Evolutionary conservation across 2,113 vertebrate genomes (phyloP), one percentile per base, ranked within the genome.

Genomic region (Hypanus sabinus): DNA sequence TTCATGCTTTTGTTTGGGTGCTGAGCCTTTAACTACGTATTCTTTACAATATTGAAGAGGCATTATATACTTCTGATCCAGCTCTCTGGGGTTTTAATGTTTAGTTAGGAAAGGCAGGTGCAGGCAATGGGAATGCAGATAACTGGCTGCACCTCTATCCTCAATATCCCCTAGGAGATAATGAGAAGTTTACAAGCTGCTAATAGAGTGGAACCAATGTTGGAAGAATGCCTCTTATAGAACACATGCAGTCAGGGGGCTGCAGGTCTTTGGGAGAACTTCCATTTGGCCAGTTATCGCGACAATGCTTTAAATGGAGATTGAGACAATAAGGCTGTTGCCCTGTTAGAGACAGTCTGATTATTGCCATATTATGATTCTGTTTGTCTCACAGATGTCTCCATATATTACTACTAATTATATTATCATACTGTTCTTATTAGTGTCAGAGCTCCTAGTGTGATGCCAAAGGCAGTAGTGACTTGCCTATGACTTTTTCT

Each of bases 141-240:
- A 93, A 70, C 91, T 38, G 70, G 33, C 97, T 96, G 96, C 96
- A 92, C 65, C 94, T 94, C 94, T 94, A 94, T 96, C 94, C 85
- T n/a, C 22, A 33, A 79, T 76, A 76, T 68, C 94, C 94, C 94
- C 93, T 94, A 73, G 96, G 96, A 97, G 96, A 97, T 97, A 97
- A 99, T 98, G 98, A 99, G 98, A 98, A 98, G 97, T 98, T 98
- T 97, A 99, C 98, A 97, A 98, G 97, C 98, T 98, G 97, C 98
- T 99, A 99, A 99, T 99, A 98, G 97, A 97, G 98, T 96, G 98
- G 98, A 98, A 98, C 98, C 97, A 98, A 98, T 99, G 91, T 70
- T 93, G 77, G 94, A 95, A 97, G 97, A 98, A 97, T 96, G 96
- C 94, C 0, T 94, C 95, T 94, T 96, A 96, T 96, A 96, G 97